Conservation (phyloP, 2,113 vertebrate genomes). For the Cairina moschata region DNA sequence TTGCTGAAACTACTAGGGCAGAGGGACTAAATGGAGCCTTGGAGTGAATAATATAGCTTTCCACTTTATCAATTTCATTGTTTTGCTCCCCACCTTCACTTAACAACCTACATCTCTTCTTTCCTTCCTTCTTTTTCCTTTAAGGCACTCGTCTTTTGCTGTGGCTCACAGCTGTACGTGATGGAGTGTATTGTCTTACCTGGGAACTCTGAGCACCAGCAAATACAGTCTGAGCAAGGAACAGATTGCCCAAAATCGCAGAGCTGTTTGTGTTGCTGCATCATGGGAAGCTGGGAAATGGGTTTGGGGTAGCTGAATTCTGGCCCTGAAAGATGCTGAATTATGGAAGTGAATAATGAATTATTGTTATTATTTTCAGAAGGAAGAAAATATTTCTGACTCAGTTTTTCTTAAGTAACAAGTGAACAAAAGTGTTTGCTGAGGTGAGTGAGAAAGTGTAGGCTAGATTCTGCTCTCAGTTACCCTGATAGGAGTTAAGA, state of each 20-base stretch:
- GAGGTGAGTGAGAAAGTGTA: background rate
- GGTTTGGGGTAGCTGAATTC: background rate
- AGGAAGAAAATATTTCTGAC: background rate
- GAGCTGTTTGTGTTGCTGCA: background rate
- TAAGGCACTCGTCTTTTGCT: conserved; percentile 9
- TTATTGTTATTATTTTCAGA: background rate
- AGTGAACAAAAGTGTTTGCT: background rate
- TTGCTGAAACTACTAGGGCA: conserved; percentile 80
- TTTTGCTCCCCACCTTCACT: conserved; percentile 60
- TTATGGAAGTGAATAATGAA: background rate
- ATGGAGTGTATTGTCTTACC: background rate
- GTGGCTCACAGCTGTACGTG: background rate
- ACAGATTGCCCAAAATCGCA: background rate
- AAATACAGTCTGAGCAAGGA: conserved; percentile 20
- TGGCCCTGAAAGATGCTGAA: background rate
- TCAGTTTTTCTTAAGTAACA: background rate
- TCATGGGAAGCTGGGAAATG: background rate
- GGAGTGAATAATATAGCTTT: conserved; percentile 69
- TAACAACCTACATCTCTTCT: conserved; percentile 58
- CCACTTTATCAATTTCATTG: conserved; percentile 71
- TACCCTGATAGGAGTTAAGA: background rate
- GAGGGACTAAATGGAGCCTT: conserved; percentile 68
- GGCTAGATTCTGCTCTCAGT: background rate
- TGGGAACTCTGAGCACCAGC: conserved; percentile 17
- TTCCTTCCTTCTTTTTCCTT: conserved; percentile 2